Base-by-base conservation (phyloP, 2,113 vertebrate species). In the Polyodon spathula region DNA sequence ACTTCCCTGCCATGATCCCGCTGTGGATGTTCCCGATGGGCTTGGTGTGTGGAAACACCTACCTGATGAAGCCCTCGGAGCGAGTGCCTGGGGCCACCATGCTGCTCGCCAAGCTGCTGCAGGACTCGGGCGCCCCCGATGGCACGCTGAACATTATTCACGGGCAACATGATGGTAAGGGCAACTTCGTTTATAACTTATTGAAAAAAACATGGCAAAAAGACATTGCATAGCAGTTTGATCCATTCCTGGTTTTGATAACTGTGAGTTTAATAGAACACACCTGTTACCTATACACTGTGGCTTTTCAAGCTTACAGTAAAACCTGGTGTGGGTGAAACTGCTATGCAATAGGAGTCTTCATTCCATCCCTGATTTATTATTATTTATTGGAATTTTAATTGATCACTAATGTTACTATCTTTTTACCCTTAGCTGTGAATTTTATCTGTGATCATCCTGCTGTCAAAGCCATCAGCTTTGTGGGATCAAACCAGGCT, bases 21-120 rank as follows among this genome's bases (percentile, higher is more conserved):
- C 88, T 98, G 27, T 98, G 96, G 96, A 98, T 98, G 95, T 96
- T 94, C 68, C 95, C 96, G 27, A 85, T 98, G 90, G 94, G 90
- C 54, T 87, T 97, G 91, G 96, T 94, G 53, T 94, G 92, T 59
- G 96, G 96, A 41, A 98, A 98, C 80, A 97, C 94, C 5, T 98
- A 94, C 79, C 73, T 98, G 68, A 78, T 98, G 81, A 98, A 98
- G 67, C 96, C 95, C 0, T 98, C 95, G 0, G 96, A 98, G 72
- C 86, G 95, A 8, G 95, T 97, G 27, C 96, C 96, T 1, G 86
- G 87, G 71, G 93, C 95, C 12, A 66, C 93, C 40, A 96, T 98
- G 92, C 79, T 98, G 67, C 88, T 98, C 66, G 91, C 89, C 48
- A 92, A 90, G 71, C 73, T 98, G 68, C 75, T 98, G 62, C 95